These are phyloP conservation scores for Tursiops truncatus DNA, from an alignment of 2,113 vertebrate genomes.

Conservation along the genomic window DNA sequence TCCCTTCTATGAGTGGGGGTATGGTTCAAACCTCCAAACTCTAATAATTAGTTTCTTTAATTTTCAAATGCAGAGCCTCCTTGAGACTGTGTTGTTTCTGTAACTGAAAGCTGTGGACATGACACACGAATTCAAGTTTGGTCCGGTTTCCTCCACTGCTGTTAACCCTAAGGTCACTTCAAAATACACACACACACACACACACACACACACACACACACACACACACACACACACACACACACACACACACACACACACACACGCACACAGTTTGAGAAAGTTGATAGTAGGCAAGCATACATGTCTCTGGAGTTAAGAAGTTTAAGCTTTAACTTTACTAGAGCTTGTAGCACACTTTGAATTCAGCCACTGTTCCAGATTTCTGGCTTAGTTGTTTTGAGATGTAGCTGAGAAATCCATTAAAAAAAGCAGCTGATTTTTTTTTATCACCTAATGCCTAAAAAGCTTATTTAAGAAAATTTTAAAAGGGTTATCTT, in stretches of 20 bases:
- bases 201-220: too few relatives aligned
- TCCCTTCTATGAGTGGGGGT: background rate
- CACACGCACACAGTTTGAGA: background rate
- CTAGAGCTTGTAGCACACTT: background rate
- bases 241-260: background rate
- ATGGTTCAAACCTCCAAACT: background rate
- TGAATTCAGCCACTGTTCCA: background rate
- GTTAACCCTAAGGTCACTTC: background rate
- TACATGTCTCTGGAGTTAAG: background rate
- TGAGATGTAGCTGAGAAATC: background rate
- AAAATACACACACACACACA: background rate
- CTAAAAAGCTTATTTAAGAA: constrained; percentile 18
- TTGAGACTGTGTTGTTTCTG: background rate
- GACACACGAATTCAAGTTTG: background rate
- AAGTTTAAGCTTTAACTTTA: background rate
- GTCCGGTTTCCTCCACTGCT: background rate
- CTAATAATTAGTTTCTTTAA: background rate
- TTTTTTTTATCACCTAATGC: constrained; percentile 5
- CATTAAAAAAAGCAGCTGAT: background rate
- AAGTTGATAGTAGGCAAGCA: background rate
- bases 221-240: too few relatives aligned
- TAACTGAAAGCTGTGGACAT: background rate
- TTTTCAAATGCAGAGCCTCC: background rate
- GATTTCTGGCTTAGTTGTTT: background rate
- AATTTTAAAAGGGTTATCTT: background rate